Evolutionary conservation across 2,797 vertebrate genomes (phyloP), one percentile per base, ranked within the genome.

Genomic region (Pristis pectinata): DNA sequence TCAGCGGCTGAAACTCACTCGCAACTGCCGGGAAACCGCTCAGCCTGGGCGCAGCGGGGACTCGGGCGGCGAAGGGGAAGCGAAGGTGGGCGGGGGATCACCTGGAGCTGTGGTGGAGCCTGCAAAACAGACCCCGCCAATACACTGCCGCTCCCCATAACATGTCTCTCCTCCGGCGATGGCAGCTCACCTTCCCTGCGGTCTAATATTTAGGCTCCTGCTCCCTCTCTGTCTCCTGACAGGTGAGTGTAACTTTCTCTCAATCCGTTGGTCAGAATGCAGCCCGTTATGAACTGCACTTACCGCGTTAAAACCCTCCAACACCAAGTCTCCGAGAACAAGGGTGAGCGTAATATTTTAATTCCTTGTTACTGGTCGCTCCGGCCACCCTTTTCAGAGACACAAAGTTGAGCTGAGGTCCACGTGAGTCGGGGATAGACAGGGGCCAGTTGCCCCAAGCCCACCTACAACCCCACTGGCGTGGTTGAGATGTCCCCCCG

Each of bases 161-260:
- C n/a, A 67, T 74, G 70, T 8, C 70, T 74, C 67, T 6, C 34
- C 19, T 6, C 30, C 34, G 72, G 67, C 44, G 70, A 94, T 94
- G 92, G 72, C 92, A n/a, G 7, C 70, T 17, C 67, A 22, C 3
- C 2, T 56, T 17, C 15, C 44, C 64, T 94, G 92, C 49, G 92
- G 27, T n/a, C 94, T 94, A 53, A 76, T 76, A 44, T 94, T 94
- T 92, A 76, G 92, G 49, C 27, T 94, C 30, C 17, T 94, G 67
- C 92, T 94, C 5, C 92, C 92, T 1, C 92, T 94, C 70, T 34
- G 92, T n/a, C 92, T 94, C 11, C 70, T 94, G 30, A 27, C 70
- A n/a, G 92, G 92, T 94, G 76, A 94, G 70, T 1, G 37, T 19
- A 41, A 13, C 22, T 11, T 6, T 17, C 53, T 53, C 44, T 74